Conservation (phyloP, 2,113 vertebrate genomes). For the Garra rufa region DNA sequence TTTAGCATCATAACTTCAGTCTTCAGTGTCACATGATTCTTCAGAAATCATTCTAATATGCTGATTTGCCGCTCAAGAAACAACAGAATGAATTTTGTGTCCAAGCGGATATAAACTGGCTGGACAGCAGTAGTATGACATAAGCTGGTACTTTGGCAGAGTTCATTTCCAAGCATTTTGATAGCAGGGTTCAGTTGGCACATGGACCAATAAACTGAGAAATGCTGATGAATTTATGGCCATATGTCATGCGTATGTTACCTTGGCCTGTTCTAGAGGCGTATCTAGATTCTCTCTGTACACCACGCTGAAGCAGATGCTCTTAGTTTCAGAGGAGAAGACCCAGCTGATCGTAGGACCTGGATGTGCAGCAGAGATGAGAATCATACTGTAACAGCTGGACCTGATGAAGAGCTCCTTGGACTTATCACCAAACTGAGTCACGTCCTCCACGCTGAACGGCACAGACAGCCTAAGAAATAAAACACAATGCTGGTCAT, state of each 20-base stretch:
- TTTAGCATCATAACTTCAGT: not conserved
- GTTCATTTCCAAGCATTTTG: not conserved
- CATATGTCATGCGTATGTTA: slow-evolving; percentile 52
- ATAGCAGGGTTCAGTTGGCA: not conserved
- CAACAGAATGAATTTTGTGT: not conserved
- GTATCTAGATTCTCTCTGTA: slow-evolving; percentile 81
- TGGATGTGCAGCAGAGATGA: slow-evolving; percentile 75
- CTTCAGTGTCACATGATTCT: not conserved
- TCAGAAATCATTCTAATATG: not conserved
- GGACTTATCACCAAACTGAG: slow-evolving; percentile 80
- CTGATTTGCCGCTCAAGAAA: not conserved
- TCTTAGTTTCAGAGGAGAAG: slow-evolving; percentile 94
- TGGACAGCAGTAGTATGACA: not conserved
- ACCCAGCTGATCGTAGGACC: slow-evolving; percentile 90
- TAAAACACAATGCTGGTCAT: not conserved
- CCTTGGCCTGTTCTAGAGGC: slow-evolving; percentile 88
- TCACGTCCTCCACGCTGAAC: slow-evolving; percentile 84
- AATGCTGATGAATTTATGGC: not conserved
- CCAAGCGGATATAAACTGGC: not conserved
- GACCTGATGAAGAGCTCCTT: slow-evolving; percentile 92
- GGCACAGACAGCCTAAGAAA: slow-evolving; percentile 77
- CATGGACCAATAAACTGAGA: not conserved
- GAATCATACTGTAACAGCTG: slow-evolving; percentile 88
- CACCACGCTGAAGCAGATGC: slow-evolving; percentile 91
- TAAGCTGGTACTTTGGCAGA: not conserved